These are phyloP conservation scores for Bovichtus diacanthus DNA, from an alignment of 2,797 vertebrate genomes.

Conservation along the genomic window DNA sequence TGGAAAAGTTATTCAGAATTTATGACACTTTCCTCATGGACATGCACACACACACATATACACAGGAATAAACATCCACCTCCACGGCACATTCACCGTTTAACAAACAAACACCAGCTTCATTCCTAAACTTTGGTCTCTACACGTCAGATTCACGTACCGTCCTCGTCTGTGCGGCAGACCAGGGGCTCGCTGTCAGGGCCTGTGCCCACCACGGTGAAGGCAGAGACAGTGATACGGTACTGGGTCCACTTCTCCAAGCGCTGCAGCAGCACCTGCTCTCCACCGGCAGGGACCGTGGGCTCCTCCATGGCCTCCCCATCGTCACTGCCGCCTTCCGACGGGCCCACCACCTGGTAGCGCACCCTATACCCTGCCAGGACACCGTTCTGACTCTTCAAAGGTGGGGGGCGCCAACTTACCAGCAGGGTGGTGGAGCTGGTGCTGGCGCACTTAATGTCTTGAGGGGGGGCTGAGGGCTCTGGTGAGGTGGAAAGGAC, in stretches of 20 bases:
- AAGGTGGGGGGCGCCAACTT: conserved; percentile 97
- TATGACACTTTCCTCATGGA: not conserved
- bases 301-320: conserved; percentile 88
- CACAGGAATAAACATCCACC: not conserved
- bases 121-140: not conserved
- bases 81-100: not conserved
- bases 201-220: conserved; percentile 91
- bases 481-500: conserved; percentile 89
- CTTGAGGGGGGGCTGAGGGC: conserved; percentile 98
- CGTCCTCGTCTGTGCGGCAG: conserved; percentile 96
- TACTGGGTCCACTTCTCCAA: conserved; percentile 99
- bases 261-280: conserved; percentile 90
- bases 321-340: conserved; percentile 81
- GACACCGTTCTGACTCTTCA: conserved; percentile 93
- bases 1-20: too few relatives aligned
- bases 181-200: conserved; percentile 93
- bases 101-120: not conserved
- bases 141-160: conserved; percentile 75
- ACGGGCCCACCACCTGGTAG: conserved; percentile 91
- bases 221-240: conserved; percentile 91
- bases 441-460: conserved; percentile 95
- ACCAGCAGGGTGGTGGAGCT: conserved; percentile 98
- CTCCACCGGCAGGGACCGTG: conserved; percentile 86
- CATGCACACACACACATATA: not conserved
- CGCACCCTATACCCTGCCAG: conserved; percentile 94